phyloP scores from a whole-genome alignment of 2,113 vertebrate species.

The Phyllostomus hastatus region DNA sequence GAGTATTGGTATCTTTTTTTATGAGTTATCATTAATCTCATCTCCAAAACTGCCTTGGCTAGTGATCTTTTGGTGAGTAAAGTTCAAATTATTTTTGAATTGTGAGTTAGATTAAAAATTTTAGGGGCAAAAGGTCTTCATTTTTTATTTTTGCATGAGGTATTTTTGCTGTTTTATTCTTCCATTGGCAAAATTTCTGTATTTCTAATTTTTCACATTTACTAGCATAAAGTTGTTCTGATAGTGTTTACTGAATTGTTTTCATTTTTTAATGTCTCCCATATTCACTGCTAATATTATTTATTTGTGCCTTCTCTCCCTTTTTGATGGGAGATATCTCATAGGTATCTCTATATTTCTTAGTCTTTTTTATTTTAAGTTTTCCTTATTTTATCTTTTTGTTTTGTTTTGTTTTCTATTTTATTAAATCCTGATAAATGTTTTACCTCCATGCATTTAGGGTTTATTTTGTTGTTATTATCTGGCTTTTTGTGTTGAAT shows the following conservation, averaged over 20 bases:
- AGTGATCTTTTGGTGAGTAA: background rate
- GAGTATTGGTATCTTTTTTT: background rate
- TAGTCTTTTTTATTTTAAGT: background rate
- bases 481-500: background rate
- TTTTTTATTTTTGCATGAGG: background rate
- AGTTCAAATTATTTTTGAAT: background rate
- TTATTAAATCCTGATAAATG: background rate
- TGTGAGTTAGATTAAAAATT: background rate
- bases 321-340: background rate
- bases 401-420: background rate
- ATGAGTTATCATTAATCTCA: background rate
- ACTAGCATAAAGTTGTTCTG: background rate
- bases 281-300: background rate
- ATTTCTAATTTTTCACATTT: background rate
- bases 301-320: background rate
- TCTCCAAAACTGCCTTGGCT: background rate
- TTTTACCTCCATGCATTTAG: background rate
- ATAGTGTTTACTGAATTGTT: background rate
- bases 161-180: background rate
- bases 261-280: background rate
- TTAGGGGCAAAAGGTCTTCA: background rate
- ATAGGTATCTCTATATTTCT: background rate
- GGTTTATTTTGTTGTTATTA: background rate
- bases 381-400: background rate
- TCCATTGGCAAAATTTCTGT: background rate